Evolutionary conservation across 2,888 invertebrate genomes (phyloP).

Genomic region (Ectemnius lituratus): DNA sequence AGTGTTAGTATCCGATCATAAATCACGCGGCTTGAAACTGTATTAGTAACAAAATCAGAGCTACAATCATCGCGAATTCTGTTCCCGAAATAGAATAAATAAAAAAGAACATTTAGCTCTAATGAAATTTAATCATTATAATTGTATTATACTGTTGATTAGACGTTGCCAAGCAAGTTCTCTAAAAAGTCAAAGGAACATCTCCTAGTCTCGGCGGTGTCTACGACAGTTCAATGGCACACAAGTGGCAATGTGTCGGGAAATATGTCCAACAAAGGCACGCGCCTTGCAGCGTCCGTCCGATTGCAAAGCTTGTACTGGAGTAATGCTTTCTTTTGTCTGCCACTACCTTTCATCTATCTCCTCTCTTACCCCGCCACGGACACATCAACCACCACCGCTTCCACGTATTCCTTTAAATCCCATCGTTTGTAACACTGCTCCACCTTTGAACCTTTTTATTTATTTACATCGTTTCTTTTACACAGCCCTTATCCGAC

Average conservation of each 20-base stretch:
- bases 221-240: not conserved
- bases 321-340: conserved; percentile 6
- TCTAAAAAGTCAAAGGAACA: too few species aligned
- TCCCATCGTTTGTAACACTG: not conserved
- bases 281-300: not conserved
- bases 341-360: not conserved
- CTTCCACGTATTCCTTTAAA: not conserved
- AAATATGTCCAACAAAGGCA: conserved; percentile 1
- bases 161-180: too few species aligned
- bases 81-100: too few species aligned
- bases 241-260: conserved; percentile 34
- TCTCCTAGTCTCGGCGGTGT: not conserved
- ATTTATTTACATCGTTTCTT: not conserved
- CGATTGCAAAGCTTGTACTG: conserved; percentile 5
- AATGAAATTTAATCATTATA: too few species aligned
- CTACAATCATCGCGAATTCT: too few species aligned
- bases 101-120: too few species aligned
- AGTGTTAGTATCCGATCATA: too few species aligned
- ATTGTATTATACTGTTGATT: too few species aligned
- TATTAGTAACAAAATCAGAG: too few species aligned
- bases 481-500: too few species aligned
- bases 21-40: too few species aligned
- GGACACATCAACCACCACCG: not conserved
- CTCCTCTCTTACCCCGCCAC: not conserved
- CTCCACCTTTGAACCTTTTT: not conserved